Base-by-base conservation (phyloP, 2,888 invertebrate genomes). In the Eristalis intricaria region DNA sequence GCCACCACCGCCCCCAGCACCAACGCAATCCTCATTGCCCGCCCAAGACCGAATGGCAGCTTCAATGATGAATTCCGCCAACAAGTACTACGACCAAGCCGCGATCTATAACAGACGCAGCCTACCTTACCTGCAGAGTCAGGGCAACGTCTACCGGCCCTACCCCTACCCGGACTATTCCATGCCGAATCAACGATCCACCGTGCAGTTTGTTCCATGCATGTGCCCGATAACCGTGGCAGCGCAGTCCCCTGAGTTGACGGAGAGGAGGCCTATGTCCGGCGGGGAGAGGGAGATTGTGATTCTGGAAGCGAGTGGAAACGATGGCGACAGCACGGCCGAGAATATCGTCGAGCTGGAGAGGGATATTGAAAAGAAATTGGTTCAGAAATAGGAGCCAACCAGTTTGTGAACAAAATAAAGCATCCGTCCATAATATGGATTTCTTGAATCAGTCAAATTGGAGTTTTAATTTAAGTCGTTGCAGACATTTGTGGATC, bases 121-220 rank as follows among this genome's bases (percentile, higher is more conserved):
- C 63, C 89, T 89, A 32, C 89, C 89, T 11, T 89, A 89, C 63
- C 88, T 90, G 29, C 91, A 89, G 76, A 90, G 90, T 43, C 88
- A 60, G 23, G 50, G 90, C 19, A 91, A 90, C 43, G 90, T 90
- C 76, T 90, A 90, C 63, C 90, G 92, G 11, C 92, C 92, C 0
- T 92, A 92, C 88, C 92, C 92, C 4, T 92, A 92, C 88, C 92
- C 92, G 10, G 92, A 92, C 15, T 92, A 92, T 74, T 90, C 91
- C 0, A 79, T 89, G 32, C 90, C 90, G 64, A 92, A 91, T 86
- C 89, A 89, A 50, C 60, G 75, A 23, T 22, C 66, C 19, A 58
- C 13, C 75, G 75, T 90, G 3, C 91, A 92, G 75, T 92, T 92
- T 65, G 92, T 92, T 61, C 92, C 92, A 56, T 92, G 92, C 88